Conservation (phyloP, 2,888 invertebrate genomes). For the Tanypteryx hageni region DNA sequence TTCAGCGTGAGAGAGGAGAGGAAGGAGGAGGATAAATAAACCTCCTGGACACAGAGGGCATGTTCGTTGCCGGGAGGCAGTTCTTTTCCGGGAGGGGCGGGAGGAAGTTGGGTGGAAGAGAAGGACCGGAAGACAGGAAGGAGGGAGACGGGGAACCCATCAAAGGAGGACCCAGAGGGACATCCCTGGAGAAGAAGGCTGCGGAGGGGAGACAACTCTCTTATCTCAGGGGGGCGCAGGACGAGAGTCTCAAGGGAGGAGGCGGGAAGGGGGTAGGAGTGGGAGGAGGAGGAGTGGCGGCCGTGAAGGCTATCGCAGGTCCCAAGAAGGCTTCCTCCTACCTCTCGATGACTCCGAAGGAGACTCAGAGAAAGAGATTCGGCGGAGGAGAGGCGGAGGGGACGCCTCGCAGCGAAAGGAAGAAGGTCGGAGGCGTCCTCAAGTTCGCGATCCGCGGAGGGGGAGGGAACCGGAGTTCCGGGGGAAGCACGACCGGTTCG, state of each 20-base stretch:
- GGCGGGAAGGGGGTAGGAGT: not conserved
- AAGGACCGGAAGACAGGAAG: conserved; percentile 33
- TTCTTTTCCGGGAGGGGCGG: conserved; percentile 57
- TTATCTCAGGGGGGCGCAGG: conserved; percentile 28
- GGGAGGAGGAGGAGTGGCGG: conserved; percentile 1
- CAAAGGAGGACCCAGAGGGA: conserved; percentile 6
- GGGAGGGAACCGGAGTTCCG: not conserved
- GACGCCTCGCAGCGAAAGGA: conserved; percentile 21
- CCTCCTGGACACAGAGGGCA: conserved; percentile 9
- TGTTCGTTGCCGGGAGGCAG: conserved; percentile 57
- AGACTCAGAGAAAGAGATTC: conserved; percentile 37
- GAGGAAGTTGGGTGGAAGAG: conserved; percentile 32
- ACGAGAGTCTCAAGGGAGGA: conserved; percentile 29
- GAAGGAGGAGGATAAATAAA: not conserved
- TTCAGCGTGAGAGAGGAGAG: not conserved
- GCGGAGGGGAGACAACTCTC: conserved; percentile 38
- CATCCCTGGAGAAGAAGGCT: conserved; percentile 47
- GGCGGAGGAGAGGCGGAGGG: conserved; percentile 23
- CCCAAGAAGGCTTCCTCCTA: conserved; percentile 15
- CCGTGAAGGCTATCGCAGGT: conserved; percentile 20
- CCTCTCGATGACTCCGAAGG: conserved; percentile 46
- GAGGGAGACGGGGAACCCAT: conserved; percentile 33
- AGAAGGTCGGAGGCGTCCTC: conserved; percentile 18
- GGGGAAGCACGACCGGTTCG: not conserved
- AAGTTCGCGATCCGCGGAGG: conserved; percentile 58